Evolutionary conservation across 2,888 invertebrate species (phyloP).

Genomic region (Hybos culiciformis): DNA sequence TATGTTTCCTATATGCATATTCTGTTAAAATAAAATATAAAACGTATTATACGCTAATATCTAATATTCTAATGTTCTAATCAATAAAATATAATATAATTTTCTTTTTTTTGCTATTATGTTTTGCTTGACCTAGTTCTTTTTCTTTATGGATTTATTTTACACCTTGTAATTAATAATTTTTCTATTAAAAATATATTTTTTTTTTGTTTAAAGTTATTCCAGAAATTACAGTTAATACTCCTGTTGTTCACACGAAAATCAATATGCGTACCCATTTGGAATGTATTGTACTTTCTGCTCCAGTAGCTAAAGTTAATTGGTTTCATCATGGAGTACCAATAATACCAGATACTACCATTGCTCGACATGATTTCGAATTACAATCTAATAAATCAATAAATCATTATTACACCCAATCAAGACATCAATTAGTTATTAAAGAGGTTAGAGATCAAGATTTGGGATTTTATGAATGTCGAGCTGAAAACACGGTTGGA

Average conservation of each 20-base stretch:
- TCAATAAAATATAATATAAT: no score
- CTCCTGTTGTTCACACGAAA: slow-evolving; percentile 60
- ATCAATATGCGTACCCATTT: slow-evolving; percentile 54
- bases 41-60: no score
- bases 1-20: neutral
- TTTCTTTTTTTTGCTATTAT: neutral
- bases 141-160: neutral
- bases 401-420: slow-evolving; percentile 40
- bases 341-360: slow-evolving; percentile 30
- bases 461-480: slow-evolving; percentile 65
- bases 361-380: slow-evolving; percentile 36
- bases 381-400: slow-evolving; percentile 31
- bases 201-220: slow-evolving; percentile 43
- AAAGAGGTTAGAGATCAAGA: slow-evolving; percentile 52
- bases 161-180: neutral
- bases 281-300: slow-evolving; percentile 52
- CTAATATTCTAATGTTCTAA: no score
- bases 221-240: slow-evolving; percentile 52
- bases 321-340: slow-evolving; percentile 53
- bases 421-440: slow-evolving; percentile 51
- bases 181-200: slow-evolving; percentile 7
- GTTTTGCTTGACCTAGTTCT: neutral
- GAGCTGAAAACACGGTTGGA: slow-evolving; percentile 61
- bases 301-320: slow-evolving; percentile 52
- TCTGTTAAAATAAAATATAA: neutral